Percentiles rank a stretch among this genome's conserved stretches.
Evolutionary conservation across 1,140 invertebrate species (phyloP).

Genomic region (Drosophila paulistorum): DNA sequence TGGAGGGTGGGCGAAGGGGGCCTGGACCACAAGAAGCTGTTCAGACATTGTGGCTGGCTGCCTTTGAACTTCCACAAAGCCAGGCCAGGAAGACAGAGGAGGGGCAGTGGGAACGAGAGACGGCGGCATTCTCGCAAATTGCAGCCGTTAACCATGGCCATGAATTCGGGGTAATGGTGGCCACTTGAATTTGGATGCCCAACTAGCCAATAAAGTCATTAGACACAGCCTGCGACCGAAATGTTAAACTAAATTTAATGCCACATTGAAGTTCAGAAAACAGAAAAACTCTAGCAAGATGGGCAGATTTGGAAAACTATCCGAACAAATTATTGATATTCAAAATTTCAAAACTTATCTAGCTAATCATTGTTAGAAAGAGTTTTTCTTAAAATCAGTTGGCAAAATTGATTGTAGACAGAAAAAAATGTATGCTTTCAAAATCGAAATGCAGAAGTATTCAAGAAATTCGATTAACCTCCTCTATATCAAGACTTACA

Average conservation of each 20-base stretch:
- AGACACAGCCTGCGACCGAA: too few relatives aligned
- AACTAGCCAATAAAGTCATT: constrained; percentile 30
- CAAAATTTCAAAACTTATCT: too few relatives aligned
- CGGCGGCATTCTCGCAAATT: constrained; percentile 11
- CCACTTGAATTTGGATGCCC: constrained; percentile 5
- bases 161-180: constrained; percentile 3
- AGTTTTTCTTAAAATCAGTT: too few relatives aligned
- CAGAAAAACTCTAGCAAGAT: too few relatives aligned
- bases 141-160: constrained; percentile 26
- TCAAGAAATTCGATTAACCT: too few relatives aligned
- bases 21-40: background rate
- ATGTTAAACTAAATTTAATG: background rate
- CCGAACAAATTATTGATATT: too few relatives aligned
- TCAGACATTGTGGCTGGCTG: constrained; percentile 30
- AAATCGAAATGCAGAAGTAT: too few relatives aligned
- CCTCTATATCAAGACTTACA: too few relatives aligned
- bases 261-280: background rate
- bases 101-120: background rate
- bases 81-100: background rate
- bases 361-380: too few relatives aligned
- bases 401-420: too few relatives aligned
- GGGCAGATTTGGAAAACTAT: too few relatives aligned
- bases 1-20: background rate
- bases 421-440: too few relatives aligned
- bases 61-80: constrained; percentile 40